phyloP scores from a whole-genome alignment of 2,797 vertebrate genomes.

The Botia almorhae region DNA sequence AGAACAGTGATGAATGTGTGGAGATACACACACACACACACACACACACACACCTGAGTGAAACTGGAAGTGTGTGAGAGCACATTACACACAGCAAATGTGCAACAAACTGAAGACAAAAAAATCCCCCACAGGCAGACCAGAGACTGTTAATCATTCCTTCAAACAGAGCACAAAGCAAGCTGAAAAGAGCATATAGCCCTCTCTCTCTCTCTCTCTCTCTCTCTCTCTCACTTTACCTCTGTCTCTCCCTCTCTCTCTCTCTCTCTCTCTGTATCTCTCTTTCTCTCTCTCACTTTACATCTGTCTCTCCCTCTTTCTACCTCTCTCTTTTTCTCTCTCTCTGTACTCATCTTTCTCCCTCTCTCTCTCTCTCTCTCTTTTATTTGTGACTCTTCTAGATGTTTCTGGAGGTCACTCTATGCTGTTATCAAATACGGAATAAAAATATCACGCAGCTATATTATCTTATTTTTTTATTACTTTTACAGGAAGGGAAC shows the following conservation, averaged over 20 bases:
- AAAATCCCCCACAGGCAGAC: conserved; percentile 74
- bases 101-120: conserved; percentile 80
- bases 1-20: conserved; percentile 81
- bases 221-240: neutral
- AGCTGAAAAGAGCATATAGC: conserved; percentile 38
- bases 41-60: conserved; percentile 70
- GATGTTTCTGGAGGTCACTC: conserved; percentile 43
- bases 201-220: neutral
- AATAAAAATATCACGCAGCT: conserved; percentile 3
- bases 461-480: conserved; percentile 8
- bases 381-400: conserved; percentile 9
- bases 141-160: conserved; percentile 78
- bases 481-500: neutral
- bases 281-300: neutral
- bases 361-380: conserved; percentile 5
- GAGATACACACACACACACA: conserved; percentile 60
- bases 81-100: conserved; percentile 74
- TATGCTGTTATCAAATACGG: neutral
- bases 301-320: conserved; percentile 34
- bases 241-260: neutral
- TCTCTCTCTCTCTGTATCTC: no score
- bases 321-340: neutral
- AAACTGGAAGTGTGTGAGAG: conserved; percentile 65
- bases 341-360: conserved; percentile 30
- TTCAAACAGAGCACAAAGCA: conserved; percentile 75